Conservation (phyloP, 64 coral and sea anemone genomes). For the Platygyra sinensis region DNA sequence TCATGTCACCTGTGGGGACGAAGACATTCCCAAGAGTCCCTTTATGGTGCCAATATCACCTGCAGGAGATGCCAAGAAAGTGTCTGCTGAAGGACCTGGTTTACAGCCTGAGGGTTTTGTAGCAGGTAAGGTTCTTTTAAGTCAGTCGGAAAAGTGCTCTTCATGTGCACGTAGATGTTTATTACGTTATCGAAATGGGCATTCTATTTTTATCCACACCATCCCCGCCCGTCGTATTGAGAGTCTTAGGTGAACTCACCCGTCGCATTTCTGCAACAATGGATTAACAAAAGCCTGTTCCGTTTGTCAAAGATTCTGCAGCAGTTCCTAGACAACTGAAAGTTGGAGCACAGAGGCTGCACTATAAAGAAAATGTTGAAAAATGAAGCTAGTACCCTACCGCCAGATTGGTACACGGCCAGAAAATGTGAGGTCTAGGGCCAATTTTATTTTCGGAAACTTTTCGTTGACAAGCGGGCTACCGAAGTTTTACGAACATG, state of each 20-base stretch:
- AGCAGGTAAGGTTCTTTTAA: conserved; percentile 61
- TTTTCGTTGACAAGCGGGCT: neutral
- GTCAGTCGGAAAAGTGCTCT: neutral
- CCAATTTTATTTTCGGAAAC: neutral
- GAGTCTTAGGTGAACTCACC: too few relatives aligned
- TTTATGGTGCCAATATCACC: conserved; percentile 98
- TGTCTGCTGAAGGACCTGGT: conserved; percentile 92
- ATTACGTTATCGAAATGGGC: too few relatives aligned
- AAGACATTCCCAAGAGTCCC: conserved; percentile 93
- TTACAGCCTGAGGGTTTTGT: conserved; percentile 90
- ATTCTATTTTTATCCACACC: too few relatives aligned
- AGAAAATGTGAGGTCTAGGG: neutral
- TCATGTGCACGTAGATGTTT: too few relatives aligned
- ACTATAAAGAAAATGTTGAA: too few relatives aligned
- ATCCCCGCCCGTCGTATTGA: too few relatives aligned
- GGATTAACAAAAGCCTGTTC: too few relatives aligned
- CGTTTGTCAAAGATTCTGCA: too few relatives aligned
- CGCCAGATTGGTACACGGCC: neutral
- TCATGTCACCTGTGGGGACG: conserved; percentile 90
- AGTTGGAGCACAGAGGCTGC: too few relatives aligned
- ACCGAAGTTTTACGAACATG: neutral
- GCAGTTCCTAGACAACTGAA: too few relatives aligned
- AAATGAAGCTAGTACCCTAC: too few relatives aligned
- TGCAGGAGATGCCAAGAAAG: conserved; percentile 78
- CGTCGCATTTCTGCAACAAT: too few relatives aligned